phyloP scores from a whole-genome alignment of 2,888 invertebrate species.

The Cheilosia scutellata region DNA sequence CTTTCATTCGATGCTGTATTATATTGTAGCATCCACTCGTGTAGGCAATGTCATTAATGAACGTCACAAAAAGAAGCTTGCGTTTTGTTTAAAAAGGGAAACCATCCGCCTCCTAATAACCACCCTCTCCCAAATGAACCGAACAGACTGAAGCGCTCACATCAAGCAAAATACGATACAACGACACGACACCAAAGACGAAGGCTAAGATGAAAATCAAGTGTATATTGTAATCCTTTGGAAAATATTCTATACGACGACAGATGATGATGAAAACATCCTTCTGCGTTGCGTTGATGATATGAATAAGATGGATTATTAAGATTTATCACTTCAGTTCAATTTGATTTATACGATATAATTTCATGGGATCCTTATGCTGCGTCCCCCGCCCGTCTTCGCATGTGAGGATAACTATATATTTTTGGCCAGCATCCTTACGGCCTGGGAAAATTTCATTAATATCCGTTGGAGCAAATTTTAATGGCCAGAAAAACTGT shows the following conservation, averaged over 20 bases:
- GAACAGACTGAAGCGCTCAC: constrained; percentile 29
- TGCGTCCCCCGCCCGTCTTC: not conserved
- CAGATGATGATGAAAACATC: constrained; percentile 75
- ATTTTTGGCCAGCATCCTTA: constrained; percentile 21
- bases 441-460: constrained; percentile 60
- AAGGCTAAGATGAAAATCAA: constrained; percentile 67
- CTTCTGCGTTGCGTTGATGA: constrained; percentile 66
- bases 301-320: constrained; percentile 76
- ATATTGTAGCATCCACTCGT: constrained; percentile 39
- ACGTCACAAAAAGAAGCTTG: constrained; percentile 71
- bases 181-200: constrained; percentile 7
- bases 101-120: constrained; percentile 11
- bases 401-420: constrained; percentile 24
- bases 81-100: constrained; percentile 68
- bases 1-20: constrained; percentile 59
- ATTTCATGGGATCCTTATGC: constrained; percentile 55
- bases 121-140: constrained; percentile 14
- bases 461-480: constrained; percentile 72
- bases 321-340: constrained; percentile 76
- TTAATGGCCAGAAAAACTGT: constrained; percentile 56
- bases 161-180: constrained; percentile 19
- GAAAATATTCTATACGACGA: constrained; percentile 73
- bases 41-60: constrained; percentile 73
- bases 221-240: constrained; percentile 75
- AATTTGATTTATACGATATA: constrained; percentile 74